phyloP scores from a whole-genome alignment of 2,888 invertebrate species.

The Pantelozetes paolii region DNA sequence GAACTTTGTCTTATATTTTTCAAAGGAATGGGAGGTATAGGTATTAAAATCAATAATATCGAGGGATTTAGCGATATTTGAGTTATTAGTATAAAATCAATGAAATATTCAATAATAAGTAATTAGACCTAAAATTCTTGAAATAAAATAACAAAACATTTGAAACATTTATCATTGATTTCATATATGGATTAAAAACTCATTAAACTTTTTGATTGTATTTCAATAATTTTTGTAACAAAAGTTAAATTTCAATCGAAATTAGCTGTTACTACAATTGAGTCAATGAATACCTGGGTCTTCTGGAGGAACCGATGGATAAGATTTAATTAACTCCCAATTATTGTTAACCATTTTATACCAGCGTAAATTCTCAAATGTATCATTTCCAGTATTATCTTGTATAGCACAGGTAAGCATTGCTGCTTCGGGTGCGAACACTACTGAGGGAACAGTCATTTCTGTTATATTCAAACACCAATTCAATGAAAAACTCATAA shows the following conservation, averaged over 20 bases:
- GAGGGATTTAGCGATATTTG: too few species aligned
- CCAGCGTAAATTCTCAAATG: neutral
- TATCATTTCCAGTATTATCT: neutral
- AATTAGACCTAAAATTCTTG: too few species aligned
- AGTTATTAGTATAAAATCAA: too few species aligned
- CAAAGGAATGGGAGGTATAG: too few species aligned
- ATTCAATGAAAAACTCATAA: neutral
- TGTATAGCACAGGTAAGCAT: neutral
- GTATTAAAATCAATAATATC: too few species aligned
- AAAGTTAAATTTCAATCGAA: neutral
- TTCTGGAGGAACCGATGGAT: neutral
- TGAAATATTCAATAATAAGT: too few species aligned
- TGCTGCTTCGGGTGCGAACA: neutral
- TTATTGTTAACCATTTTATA: neutral
- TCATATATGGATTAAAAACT: too few species aligned
- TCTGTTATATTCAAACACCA: neutral
- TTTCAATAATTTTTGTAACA: too few species aligned
- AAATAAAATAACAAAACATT: too few species aligned
- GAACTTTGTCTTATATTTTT: too few species aligned
- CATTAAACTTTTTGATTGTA: too few species aligned
- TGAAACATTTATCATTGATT: too few species aligned
- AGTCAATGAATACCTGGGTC: neutral
- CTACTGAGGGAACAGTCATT: slow-evolving; percentile 13
- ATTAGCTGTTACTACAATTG: neutral
- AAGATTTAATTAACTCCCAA: neutral